Conservation (phyloP, 2,888 invertebrate species). For the Hypolimnas misippus region DNA sequence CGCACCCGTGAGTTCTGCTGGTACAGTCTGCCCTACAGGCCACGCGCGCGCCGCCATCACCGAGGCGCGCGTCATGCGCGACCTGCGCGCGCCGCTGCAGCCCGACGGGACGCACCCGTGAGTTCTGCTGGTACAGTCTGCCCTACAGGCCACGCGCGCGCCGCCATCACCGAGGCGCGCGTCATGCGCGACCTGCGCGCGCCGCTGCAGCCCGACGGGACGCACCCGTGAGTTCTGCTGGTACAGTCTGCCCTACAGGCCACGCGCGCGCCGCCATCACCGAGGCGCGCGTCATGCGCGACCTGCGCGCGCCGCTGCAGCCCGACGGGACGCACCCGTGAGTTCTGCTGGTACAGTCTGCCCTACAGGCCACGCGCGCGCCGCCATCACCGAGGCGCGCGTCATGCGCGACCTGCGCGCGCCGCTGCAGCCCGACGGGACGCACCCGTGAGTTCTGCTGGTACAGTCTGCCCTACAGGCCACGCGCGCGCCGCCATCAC, state of each 20-base stretch:
- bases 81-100: conserved; percentile 85
- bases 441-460: too few species aligned
- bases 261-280: conserved; percentile 84
- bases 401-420: conserved; percentile 92
- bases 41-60: conserved; percentile 84
- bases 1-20: conserved; percentile 81
- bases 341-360: too few species aligned
- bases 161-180: conserved; percentile 91
- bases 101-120: conserved; percentile 84
- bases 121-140: too few species aligned
- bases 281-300: conserved; percentile 96
- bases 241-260: too few species aligned
- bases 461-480: too few species aligned
- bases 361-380: too few species aligned
- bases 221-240: too few species aligned
- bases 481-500: conserved; percentile 84
- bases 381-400: conserved; percentile 91
- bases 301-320: conserved; percentile 85
- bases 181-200: conserved; percentile 92
- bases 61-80: conserved; percentile 96
- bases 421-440: conserved; percentile 85
- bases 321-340: conserved; percentile 84
- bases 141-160: too few species aligned
- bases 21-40: too few species aligned
- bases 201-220: conserved; percentile 85